Evolutionary conservation across 2,888 invertebrate genomes (phyloP).

Genomic region (Lydus trimaculatus): DNA sequence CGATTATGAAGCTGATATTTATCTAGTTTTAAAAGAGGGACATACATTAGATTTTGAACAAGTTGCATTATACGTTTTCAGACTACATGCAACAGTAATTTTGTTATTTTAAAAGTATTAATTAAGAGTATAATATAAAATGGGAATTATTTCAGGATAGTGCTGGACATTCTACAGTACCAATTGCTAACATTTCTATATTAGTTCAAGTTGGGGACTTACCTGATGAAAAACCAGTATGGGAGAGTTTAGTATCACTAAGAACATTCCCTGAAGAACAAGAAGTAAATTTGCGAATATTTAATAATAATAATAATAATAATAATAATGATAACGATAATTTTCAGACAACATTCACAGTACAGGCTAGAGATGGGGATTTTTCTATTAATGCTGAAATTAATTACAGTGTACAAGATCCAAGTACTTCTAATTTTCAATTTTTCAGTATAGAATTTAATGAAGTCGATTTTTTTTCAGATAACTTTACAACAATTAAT

Average conservation of each 20-base stretch:
- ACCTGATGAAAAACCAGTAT: constrained; percentile 67
- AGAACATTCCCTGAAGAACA: constrained; percentile 66
- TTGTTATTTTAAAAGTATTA: constrained; percentile 13
- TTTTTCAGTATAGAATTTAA: constrained; percentile 28
- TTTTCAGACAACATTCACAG: constrained; percentile 13
- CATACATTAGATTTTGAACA: constrained; percentile 56
- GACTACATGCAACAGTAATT: constrained; percentile 64
- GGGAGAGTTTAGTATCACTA: constrained; percentile 66
- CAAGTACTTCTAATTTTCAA: constrained; percentile 48
- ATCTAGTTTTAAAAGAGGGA: constrained; percentile 39
- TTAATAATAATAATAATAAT: not conserved
- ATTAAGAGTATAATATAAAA: constrained; percentile 13
- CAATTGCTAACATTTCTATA: constrained; percentile 58
- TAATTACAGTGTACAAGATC: constrained; percentile 60
- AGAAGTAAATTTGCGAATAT: not conserved
- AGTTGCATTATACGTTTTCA: constrained; percentile 65
- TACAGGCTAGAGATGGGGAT: constrained; percentile 70
- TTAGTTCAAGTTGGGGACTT: constrained; percentile 68
- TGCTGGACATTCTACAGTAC: constrained; percentile 62
- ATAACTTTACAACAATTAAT: constrained; percentile 43
- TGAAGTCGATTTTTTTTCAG: constrained; percentile 26
- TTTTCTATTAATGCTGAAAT: constrained; percentile 66
- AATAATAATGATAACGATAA: not conserved
- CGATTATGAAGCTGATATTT: constrained; percentile 36
- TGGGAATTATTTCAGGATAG: constrained; percentile 36